Evolutionary conservation across 2,888 invertebrate species (phyloP).

Genomic region (Dugesia japonica): DNA sequence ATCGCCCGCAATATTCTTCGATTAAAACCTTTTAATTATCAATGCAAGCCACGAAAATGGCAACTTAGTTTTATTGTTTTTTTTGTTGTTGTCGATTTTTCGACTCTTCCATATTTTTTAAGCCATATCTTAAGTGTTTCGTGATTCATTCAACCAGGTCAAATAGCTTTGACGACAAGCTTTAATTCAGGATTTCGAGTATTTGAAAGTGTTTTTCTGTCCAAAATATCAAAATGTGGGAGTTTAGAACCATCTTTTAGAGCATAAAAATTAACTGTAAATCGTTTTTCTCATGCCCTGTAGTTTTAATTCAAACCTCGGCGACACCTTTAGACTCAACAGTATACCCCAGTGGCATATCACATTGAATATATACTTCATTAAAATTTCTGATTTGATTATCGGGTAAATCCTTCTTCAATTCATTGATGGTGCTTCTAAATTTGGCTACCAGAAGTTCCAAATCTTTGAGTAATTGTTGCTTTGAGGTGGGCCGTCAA

Average conservation of each 20-base stretch:
- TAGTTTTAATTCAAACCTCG: slow-evolving; percentile 20
- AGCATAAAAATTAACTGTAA: slow-evolving; percentile 31
- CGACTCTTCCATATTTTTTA: slow-evolving; percentile 13
- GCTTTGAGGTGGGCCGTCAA: no score
- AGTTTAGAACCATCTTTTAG: slow-evolving; percentile 34
- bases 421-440: no score
- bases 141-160: slow-evolving; percentile 10
- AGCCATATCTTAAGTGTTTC: neutral
- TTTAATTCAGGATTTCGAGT: neutral
- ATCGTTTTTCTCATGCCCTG: slow-evolving; percentile 30
- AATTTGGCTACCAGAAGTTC: no score
- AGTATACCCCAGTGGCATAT: neutral
- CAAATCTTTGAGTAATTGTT: no score
- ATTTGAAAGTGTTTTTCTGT: slow-evolving; percentile 26
- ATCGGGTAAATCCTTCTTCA: no score
- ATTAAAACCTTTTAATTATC: no score
- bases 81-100: no score
- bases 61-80: no score
- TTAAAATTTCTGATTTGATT: neutral
- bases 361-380: neutral
- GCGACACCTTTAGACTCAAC: neutral
- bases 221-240: slow-evolving; percentile 33
- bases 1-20: no score
- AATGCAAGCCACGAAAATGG: no score
- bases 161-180: neutral